Base-by-base conservation (phyloP, 2,113 vertebrate genomes). In the Ophthalmolycus amberensis region DNA sequence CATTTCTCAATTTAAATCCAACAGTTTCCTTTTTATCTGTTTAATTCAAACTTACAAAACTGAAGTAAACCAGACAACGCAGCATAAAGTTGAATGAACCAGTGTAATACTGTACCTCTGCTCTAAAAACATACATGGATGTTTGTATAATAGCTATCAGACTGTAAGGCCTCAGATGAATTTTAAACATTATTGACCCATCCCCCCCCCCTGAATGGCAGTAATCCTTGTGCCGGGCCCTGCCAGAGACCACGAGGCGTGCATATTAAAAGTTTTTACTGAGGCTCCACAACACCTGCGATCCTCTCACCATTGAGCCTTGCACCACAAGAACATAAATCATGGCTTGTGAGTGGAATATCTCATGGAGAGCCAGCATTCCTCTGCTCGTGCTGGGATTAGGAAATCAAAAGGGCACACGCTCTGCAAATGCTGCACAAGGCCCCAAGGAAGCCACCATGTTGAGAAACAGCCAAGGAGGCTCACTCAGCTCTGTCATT, bases 191-290 rank as follows among this genome's bases (percentile, higher is more conserved):
- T 95, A 93, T 94, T 93, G 92, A 95, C 86, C 91, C 86, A 64
- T 37, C 79, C 75, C 42, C 76, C 58, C 42, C 76, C 58, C 63
- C 77, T 83, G 71, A 90, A 82, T 74, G 40, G 83, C 73, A 85
- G 75, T 92, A 90, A 93, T 91, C 92, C 89, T 85, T 85, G 83
- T 72, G 78, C 83, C 3, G 60, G 82, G 79, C 75, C 72, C 71
- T 83, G 86, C 71, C 87, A 75, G 65, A 77, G 89, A 93, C 92
- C 89, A 91, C 80, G 63, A 90, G 86, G 75, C 91, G 89, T 91
- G 93, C 93, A 95, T 94, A 95, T 94, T 95, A 95, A 96, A 95
- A 94, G 84, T 90, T 94, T 91, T 91, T 83, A 66, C 88, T 86
- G 85, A 85, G 85, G 84, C 88, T 89, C 60, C 80, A 85, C 84